Evolutionary conservation across 2,888 invertebrate species (phyloP).

Genomic region (Acrobeloides nanus): DNA sequence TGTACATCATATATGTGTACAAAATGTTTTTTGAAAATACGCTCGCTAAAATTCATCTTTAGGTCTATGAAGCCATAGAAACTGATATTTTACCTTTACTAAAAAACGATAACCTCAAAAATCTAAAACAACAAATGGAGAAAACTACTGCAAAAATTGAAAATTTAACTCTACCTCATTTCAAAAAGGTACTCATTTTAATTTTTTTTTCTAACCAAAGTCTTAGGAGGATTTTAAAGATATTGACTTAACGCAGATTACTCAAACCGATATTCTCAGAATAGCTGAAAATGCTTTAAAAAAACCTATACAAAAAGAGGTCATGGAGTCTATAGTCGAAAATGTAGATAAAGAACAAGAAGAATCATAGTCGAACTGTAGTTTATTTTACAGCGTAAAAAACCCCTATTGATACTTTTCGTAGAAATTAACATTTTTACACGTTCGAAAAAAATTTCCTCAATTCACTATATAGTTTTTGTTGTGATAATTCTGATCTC

Average conservation of each 20-base stretch:
- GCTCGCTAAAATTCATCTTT: neutral
- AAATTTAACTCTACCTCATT: constrained; percentile 6
- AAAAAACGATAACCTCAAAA: neutral
- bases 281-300: constrained; percentile 20
- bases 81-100: constrained; percentile 10
- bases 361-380: no score
- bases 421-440: no score
- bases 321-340: no score
- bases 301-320: no score
- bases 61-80: constrained; percentile 21
- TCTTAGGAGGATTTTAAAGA: constrained; percentile 11
- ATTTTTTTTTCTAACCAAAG: neutral
- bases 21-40: no score
- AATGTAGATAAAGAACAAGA: no score
- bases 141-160: constrained; percentile 8
- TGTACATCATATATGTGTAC: no score
- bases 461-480: no score
- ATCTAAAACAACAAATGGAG: constrained; percentile 7
- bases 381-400: no score
- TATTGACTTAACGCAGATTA: constrained; percentile 12
- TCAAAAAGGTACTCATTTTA: constrained; percentile 10
- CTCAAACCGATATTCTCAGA: constrained; percentile 20
- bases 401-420: no score
- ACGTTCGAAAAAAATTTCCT: no score
- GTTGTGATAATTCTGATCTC: no score